Base-by-base conservation (phyloP, 2,113 vertebrate species). In the Tachuris rubrigastra region DNA sequence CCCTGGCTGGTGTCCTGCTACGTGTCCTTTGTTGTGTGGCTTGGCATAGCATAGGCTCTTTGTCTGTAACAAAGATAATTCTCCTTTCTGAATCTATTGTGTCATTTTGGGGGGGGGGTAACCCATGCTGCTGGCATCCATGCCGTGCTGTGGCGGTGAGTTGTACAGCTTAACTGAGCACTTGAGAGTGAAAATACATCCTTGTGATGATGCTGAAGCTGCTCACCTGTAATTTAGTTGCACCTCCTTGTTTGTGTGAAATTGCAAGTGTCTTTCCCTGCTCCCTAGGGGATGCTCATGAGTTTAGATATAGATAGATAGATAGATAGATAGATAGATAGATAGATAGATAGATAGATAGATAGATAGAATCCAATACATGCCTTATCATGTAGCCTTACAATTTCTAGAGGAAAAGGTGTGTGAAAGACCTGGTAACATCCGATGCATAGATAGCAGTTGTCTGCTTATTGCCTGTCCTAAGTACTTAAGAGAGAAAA, bases 91-190 rank as follows among this genome's bases (percentile, higher is more conserved):
- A 83, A 37, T 73, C 33, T 52, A 15, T 94, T 87, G 63, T 84
- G 53, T 63, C 50, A 15, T 94, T 93, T 35, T 20, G 10, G 4
- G 44, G 59, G 4, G 44, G 59, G 62, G 31, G 6, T 9, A 2
- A 27, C 42, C 67, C 24, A 3, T 30, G 35, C 46, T 77, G 74
- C 72, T 93, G 83, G 53, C 13, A 21, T 74, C 1, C 0, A 1
- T 2, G 4, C 25, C 3, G 0, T 47, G n/a, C 39, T 0, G 2
- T 59, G 60, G 24, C 0, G 0, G 60, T n/a, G 68, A 59, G 46
- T 66, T 79, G 24, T 14, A 33, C 41, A 50, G 90, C 30, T 68
- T 47, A 69, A 30, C 55, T 58, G 53, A 1, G 4, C 8, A 3
- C 20, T 84, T 67, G 2, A 21, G 52, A 44, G 30, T 50, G 44